Evolutionary conservation across 2,797 vertebrate genomes (phyloP).

Genomic region (Trachurus trachurus): DNA sequence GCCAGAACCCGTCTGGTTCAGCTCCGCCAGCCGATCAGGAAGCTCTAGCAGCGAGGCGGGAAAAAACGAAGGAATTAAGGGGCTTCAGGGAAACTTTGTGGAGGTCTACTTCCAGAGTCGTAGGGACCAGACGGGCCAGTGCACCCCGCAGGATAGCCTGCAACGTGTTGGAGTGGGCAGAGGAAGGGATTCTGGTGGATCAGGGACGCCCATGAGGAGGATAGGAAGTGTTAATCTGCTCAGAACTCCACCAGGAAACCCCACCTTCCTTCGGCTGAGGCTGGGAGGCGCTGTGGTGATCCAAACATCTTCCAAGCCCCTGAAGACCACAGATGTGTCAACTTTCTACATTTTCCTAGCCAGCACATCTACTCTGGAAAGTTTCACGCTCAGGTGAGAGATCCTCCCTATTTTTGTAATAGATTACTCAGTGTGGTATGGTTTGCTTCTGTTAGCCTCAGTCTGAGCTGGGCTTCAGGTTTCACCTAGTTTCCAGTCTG

Average conservation of each 20-base stretch:
- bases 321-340: conserved; percentile 87
- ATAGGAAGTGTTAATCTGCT: conserved; percentile 92
- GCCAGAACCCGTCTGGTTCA: conserved; percentile 90
- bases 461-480: neutral
- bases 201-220: conserved; percentile 89
- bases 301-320: conserved; percentile 87
- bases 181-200: conserved; percentile 60
- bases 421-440: neutral
- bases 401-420: neutral
- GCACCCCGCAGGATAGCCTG: conserved; percentile 84
- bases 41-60: conserved; percentile 85
- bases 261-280: conserved; percentile 88
- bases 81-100: conserved; percentile 86
- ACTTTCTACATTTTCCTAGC: conserved; percentile 92
- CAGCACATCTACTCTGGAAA: conserved; percentile 87
- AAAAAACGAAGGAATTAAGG: conserved; percentile 60
- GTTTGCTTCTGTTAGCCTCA: neutral
- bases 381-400: conserved; percentile 93
- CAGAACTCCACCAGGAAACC: conserved; percentile 82
- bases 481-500: neutral
- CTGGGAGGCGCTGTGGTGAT: conserved; percentile 90
- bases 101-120: conserved; percentile 93
- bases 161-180: conserved; percentile 74
- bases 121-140: conserved; percentile 83
- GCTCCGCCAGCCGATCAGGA: conserved; percentile 77